Base-by-base conservation (phyloP, 2,888 invertebrate genomes). In the Apomyelois bistriatella region DNA sequence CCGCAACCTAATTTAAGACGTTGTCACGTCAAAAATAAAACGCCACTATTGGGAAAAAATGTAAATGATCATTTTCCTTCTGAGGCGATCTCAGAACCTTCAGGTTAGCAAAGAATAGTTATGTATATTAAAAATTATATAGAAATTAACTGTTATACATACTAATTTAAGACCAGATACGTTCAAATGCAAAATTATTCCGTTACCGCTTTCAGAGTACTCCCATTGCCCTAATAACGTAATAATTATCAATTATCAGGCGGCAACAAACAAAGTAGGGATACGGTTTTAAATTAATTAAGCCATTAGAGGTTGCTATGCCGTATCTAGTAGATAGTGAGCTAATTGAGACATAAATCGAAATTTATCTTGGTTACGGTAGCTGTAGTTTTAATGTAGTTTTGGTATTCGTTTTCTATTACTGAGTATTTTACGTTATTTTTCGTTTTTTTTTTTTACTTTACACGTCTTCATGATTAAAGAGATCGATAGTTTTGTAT, bases 231-330 rank as follows among this genome's bases (percentile, higher is more conserved):
- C 32, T 46, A 46, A 32, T 46, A 46, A 46, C 32, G 46, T 37
- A 42, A 47, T 40, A 46, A 52, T 47, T 46, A 46, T 16, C 46
- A 32, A 46, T 46, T 46, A 46, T 15, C 32, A 12, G 22, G 32
- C 32, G 16, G 46, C 16, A 12, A 10, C 28, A 28, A 30, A 46
- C 16, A 32, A 46, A 46, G 46, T 8, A 28, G 32, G 22, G 12
- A 42, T 28, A 42, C 13, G 28, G n/a, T 0, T 13, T 41, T 43
- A 12, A 43, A 52, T 47, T 52, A 36, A 52, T 47, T 52, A 52
- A 38, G 52, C 52, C 46, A 47, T 47, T 47, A 52, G 38, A 9
- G 13, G 42, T 28, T 43, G 42, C 42, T 12, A 12, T 0, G 40
- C 9, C 8, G 9, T 40, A 40, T 16, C 40, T 40, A 16, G 9